Percentiles rank a stretch among this genome's conserved stretches.
phyloP scores from a whole-genome alignment of 2,888 invertebrate species.

The Epirrhoe tristata region DNA sequence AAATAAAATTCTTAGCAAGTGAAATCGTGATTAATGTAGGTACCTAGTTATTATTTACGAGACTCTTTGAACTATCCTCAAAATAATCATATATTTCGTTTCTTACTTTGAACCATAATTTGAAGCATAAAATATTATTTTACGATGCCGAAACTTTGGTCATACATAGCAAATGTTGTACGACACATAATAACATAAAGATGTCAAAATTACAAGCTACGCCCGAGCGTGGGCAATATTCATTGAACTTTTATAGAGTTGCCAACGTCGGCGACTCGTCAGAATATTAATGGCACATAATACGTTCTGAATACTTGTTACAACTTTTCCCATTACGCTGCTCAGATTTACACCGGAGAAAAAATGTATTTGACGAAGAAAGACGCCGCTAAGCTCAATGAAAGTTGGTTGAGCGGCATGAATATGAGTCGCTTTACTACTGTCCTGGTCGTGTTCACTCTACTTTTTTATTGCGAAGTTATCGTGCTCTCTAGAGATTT shows the following conservation, averaged over 20 bases:
- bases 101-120: conserved; percentile 33
- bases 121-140: conserved; percentile 39
- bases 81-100: conserved; percentile 4
- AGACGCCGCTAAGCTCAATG: conserved; percentile 64
- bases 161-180: conserved; percentile 36
- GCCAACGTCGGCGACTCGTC: conserved; percentile 69
- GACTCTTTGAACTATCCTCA: not conserved
- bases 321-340: conserved; percentile 83
- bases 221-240: conserved; percentile 55
- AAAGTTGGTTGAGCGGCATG: conserved; percentile 64
- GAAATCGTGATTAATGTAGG: too few relatives aligned
- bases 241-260: conserved; percentile 77
- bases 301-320: conserved; percentile 82
- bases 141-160: conserved; percentile 40
- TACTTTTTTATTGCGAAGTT: conserved; percentile 45
- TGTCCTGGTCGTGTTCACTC: conserved; percentile 35
- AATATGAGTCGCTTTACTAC: conserved; percentile 49
- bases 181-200: conserved; percentile 41
- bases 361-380: conserved; percentile 71
- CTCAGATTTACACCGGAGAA: conserved; percentile 73
- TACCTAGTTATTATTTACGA: too few relatives aligned
- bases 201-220: conserved; percentile 59
- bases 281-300: conserved; percentile 82
- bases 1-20: too few relatives aligned
- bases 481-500: conserved; percentile 38